A percentile compares a stretch with the other conserved stretches of the same genome.
Evolutionary conservation across 2,113 vertebrate species (phyloP).

Genomic region (Phylloscopus trochilus): DNA sequence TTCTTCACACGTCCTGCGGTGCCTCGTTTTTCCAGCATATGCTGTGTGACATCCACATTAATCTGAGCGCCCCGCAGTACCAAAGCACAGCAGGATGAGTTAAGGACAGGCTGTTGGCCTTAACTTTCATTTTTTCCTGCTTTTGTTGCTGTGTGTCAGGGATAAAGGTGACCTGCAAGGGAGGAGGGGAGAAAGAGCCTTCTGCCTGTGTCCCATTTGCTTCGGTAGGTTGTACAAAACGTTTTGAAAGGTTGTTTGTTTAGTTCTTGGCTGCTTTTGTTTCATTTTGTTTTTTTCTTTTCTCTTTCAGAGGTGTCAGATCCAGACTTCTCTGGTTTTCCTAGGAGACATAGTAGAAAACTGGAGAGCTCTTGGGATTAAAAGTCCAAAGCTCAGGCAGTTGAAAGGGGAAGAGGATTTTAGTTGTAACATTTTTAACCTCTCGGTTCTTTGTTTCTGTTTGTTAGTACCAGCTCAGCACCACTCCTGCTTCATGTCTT

Average conservation of each 20-base stretch:
- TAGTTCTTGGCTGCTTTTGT: neutral
- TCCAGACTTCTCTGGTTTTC: constrained; percentile 22
- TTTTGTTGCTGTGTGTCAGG: constrained; percentile 51
- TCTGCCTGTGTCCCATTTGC: constrained; percentile 4
- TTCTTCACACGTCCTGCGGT: neutral
- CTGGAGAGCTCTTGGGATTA: constrained; percentile 44
- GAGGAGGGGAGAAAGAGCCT: accelerated
- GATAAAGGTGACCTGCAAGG: constrained; percentile 59
- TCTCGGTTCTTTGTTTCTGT: constrained; percentile 8
- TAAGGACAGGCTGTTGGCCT: constrained; percentile 49
- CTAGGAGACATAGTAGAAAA: neutral
- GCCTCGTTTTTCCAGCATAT: constrained; percentile 35
- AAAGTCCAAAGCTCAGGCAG: constrained; percentile 7
- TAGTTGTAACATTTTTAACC: constrained; percentile 20
- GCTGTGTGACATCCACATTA: constrained; percentile 61
- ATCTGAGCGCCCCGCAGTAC: constrained; percentile 30
- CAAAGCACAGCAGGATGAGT: constrained; percentile 47
- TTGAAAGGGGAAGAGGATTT: constrained; percentile 24
- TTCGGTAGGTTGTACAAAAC: constrained; percentile 32
- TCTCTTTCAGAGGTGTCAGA: neutral
- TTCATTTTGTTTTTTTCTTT: neutral
- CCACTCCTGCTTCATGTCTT: neutral
- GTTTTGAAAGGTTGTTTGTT: constrained; percentile 31
- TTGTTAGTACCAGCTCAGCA: constrained; percentile 25
- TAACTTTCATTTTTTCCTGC: constrained; percentile 44